Evolutionary conservation across 92 coral and sea anemone species (phyloP).

Genomic region (Porites rus): DNA sequence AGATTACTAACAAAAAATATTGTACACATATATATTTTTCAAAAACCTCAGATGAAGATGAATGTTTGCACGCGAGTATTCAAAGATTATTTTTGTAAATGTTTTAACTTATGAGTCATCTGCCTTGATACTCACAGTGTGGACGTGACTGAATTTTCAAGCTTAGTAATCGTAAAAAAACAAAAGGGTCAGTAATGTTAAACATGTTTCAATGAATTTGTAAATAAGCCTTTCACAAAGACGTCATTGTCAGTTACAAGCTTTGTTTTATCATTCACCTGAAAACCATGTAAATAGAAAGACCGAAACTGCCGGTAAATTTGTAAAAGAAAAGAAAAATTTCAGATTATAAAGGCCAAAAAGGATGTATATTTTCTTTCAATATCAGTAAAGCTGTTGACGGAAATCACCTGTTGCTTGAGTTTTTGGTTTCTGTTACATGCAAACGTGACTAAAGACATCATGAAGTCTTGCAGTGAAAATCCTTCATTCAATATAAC

Average conservation of each 20-base stretch:
- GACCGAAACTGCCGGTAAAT: background rate
- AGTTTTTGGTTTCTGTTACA: background rate
- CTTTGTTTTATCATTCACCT: background rate
- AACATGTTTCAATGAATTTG: constrained; percentile 5
- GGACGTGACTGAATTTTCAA: constrained; percentile 37
- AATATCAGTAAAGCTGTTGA: background rate
- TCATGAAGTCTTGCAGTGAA: background rate
- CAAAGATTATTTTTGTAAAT: background rate
- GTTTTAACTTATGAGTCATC: background rate
- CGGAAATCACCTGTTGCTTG: background rate
- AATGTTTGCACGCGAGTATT: background rate
- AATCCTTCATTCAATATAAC: background rate
- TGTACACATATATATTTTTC: background rate
- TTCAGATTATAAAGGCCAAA: background rate
- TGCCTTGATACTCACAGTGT: constrained; percentile 2
- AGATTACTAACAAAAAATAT: background rate
- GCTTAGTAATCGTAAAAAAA: background rate
- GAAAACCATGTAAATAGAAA: background rate
- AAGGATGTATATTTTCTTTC: background rate
- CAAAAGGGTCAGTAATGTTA: constrained; percentile 24
- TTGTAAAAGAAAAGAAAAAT: background rate
- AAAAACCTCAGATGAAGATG: background rate
- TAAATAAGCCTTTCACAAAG: background rate
- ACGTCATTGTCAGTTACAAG: background rate
- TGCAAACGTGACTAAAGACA: background rate